Percentiles rank a stretch among this genome's conserved stretches.
Evolutionary conservation across 2,113 vertebrate species (phyloP).

Genomic region (Pygoscelis adeliae): DNA sequence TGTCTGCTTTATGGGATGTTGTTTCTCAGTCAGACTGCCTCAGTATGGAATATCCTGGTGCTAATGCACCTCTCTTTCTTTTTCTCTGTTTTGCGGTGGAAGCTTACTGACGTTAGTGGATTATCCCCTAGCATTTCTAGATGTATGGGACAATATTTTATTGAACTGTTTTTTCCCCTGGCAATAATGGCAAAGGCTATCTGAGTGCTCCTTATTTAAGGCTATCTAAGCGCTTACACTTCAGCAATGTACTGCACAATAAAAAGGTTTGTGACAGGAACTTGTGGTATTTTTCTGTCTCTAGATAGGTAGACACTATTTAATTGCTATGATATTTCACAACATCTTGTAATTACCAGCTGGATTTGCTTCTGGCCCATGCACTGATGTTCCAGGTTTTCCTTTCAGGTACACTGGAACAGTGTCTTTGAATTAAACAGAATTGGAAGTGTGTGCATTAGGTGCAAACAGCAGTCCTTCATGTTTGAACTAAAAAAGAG

Average conservation of each 20-base stretch:
- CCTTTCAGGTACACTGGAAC: background rate
- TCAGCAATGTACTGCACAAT: background rate
- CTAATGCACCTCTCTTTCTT: background rate
- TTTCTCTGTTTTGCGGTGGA: background rate
- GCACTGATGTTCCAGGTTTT: background rate
- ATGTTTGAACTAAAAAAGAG: background rate
- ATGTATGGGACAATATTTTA: background rate
- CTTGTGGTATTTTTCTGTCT: background rate
- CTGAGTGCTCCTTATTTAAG: background rate
- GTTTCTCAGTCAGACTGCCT: background rate
- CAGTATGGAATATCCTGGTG: background rate
- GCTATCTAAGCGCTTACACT: background rate
- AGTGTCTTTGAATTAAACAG: background rate
- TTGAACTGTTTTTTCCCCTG: background rate
- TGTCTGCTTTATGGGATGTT: background rate
- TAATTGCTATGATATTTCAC: background rate
- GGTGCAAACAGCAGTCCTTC: background rate
- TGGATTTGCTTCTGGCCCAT: background rate
- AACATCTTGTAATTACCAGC: background rate
- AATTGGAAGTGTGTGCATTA: background rate
- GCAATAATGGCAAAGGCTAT: background rate
- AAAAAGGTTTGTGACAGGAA: background rate
- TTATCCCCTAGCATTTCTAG: background rate
- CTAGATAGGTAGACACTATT: background rate
- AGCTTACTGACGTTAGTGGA: background rate